phyloP scores from a whole-genome alignment of 2,888 invertebrate genomes.

The Shargacucullia verbasci region DNA sequence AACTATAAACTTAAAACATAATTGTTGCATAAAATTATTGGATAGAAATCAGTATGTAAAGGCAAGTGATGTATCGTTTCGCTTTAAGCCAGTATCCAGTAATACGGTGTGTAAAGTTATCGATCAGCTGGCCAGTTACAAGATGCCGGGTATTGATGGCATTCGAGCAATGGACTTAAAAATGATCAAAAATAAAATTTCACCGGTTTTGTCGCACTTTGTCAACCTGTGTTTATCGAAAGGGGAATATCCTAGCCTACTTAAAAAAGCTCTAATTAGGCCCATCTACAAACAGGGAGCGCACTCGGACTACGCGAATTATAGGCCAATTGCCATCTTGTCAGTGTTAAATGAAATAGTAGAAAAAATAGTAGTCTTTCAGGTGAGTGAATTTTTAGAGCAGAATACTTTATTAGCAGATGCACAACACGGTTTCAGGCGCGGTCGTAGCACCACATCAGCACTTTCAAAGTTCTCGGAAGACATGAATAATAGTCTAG shows the following conservation, averaged over 20 bases:
- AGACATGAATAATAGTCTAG: conserved; percentile 4
- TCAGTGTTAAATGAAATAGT: conserved; percentile 12
- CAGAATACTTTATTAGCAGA: conserved; percentile 5
- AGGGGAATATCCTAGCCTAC: conserved; percentile 5
- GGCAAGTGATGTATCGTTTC: conserved; percentile 8
- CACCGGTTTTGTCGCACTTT: conserved; percentile 23
- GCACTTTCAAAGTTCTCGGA: conserved; percentile 9
- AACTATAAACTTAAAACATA: conserved; percentile 7
- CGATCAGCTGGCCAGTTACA: conserved; percentile 13
- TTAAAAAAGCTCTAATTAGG: conserved; percentile 11
- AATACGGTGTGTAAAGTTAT: conserved; percentile 11
- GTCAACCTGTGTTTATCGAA: conserved; percentile 10
- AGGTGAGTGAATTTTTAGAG: conserved; percentile 8
- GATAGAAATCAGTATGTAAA: conserved; percentile 12
- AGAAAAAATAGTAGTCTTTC: conserved; percentile 3
- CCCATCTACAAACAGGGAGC: conserved; percentile 4
- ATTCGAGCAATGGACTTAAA: conserved; percentile 16
- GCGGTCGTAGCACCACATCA: background rate
- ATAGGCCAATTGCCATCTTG: conserved; percentile 4
- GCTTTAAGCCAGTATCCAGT: conserved; percentile 6
- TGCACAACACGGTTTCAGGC: conserved; percentile 9
- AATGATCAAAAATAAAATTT: conserved; percentile 6
- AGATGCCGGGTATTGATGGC: conserved; percentile 13
- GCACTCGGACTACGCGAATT: background rate
- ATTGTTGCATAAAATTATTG: conserved; percentile 9